Conservation (phyloP, 2,888 invertebrate genomes). For the Leptodirus hochenwartii region DNA sequence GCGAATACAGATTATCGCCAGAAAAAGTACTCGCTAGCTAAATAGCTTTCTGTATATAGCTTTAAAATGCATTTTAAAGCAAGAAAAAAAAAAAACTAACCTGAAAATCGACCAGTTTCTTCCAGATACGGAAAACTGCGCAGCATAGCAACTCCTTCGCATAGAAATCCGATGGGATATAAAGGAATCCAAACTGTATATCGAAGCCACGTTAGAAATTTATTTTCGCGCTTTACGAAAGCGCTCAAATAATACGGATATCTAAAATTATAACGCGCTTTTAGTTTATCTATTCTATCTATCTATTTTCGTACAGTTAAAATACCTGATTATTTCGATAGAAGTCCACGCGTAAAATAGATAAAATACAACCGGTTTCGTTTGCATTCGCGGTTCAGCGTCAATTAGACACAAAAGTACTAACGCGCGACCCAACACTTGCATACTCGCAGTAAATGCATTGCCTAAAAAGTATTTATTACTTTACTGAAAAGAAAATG, state of each 20-base stretch:
- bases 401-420: constrained; percentile 64
- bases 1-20: too few species aligned
- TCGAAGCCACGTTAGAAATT: constrained; percentile 74
- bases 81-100: too few species aligned
- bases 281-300: too few species aligned
- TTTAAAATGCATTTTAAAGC: too few species aligned
- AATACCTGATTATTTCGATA: constrained; percentile 66
- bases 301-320: constrained; percentile 5
- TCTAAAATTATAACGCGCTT: constrained; percentile 32
- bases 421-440: constrained; percentile 57
- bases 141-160: constrained; percentile 66
- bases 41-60: too few species aligned
- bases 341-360: constrained; percentile 70
- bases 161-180: constrained; percentile 77
- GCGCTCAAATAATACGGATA: constrained; percentile 86
- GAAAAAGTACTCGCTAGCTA: too few species aligned
- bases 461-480: too few species aligned
- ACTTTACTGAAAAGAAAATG: too few species aligned
- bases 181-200: constrained; percentile 88
- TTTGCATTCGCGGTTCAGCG: constrained; percentile 70
- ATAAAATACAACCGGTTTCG: constrained; percentile 72
- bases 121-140: constrained; percentile 81
- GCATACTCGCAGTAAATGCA: constrained; percentile 50
- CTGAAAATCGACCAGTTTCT: constrained; percentile 55
- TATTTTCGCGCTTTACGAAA: constrained; percentile 52